These are phyloP conservation scores for Pygoscelis adeliae DNA, from an alignment of 2,113 vertebrate genomes.

Conservation along the genomic window DNA sequence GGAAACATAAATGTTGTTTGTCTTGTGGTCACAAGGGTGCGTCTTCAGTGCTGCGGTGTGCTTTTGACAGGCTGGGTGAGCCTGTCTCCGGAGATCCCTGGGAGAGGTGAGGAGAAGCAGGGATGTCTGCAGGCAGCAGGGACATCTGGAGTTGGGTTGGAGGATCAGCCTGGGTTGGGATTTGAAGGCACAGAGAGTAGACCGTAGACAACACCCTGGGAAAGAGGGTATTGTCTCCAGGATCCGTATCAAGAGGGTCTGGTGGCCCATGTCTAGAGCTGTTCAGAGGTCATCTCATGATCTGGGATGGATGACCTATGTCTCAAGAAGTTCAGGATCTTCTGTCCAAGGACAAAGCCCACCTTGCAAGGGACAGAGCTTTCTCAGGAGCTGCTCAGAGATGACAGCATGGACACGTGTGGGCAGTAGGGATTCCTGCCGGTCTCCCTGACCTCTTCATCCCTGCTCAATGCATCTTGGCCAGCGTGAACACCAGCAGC, in stretches of 20 bases:
- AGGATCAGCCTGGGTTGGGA: background rate
- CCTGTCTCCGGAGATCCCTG: background rate
- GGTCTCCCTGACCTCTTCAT: background rate
- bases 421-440: background rate
- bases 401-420: fast-evolving
- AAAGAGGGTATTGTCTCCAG: background rate
- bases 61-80: background rate
- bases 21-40: background rate
- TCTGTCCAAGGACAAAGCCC: background rate
- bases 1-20: background rate
- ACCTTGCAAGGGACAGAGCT: background rate
- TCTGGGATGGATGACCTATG: background rate
- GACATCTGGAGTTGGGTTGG: background rate
- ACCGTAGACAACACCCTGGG: fast-evolving
- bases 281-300: background rate
- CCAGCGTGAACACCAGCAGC: background rate
- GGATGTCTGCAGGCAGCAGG: background rate
- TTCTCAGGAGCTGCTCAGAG: background rate
- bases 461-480: background rate
- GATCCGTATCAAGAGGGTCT: background rate
- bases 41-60: background rate
- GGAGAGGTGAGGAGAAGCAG: background rate
- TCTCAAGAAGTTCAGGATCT: background rate
- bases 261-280: background rate
- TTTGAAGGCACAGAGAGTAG: background rate